Conservation (phyloP, 2,113 vertebrate species). For the Fulmarus glacialis region DNA sequence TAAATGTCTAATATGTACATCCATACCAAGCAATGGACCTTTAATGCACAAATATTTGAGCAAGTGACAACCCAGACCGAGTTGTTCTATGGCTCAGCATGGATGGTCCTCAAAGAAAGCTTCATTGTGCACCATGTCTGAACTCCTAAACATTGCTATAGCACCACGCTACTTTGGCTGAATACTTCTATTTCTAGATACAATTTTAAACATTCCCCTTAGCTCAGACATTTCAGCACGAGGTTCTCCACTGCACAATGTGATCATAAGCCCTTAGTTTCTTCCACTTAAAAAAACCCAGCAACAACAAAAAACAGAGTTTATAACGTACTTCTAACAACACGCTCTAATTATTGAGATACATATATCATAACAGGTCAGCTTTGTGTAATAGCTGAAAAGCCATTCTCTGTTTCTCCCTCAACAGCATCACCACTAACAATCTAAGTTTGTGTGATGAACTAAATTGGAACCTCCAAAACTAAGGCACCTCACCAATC, state of each 20-base stretch:
- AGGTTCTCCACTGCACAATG: not conserved
- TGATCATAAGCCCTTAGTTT: not conserved
- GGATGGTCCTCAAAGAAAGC: not conserved
- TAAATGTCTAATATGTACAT: not conserved
- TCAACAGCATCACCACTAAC: not conserved
- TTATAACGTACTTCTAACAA: not conserved
- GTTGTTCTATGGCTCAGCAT: not conserved
- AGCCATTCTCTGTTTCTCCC: not conserved
- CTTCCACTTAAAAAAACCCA: not conserved
- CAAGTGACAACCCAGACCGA: not conserved
- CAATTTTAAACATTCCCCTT: not conserved
- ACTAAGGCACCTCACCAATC: not conserved
- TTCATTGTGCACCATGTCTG: not conserved
- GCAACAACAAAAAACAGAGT: not conserved
- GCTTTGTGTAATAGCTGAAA: not conserved
- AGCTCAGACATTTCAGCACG: not conserved
- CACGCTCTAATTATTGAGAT: not conserved
- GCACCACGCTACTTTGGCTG: accelerated
- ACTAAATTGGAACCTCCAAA: not conserved
- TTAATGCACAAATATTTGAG: not conserved
- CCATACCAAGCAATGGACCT: not conserved
- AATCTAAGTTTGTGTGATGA: not conserved
- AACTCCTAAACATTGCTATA: not conserved
- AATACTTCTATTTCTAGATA: not conserved
- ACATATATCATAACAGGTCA: not conserved